Conservation (phyloP, 2,888 invertebrate genomes). For the Brachyptera putata region DNA sequence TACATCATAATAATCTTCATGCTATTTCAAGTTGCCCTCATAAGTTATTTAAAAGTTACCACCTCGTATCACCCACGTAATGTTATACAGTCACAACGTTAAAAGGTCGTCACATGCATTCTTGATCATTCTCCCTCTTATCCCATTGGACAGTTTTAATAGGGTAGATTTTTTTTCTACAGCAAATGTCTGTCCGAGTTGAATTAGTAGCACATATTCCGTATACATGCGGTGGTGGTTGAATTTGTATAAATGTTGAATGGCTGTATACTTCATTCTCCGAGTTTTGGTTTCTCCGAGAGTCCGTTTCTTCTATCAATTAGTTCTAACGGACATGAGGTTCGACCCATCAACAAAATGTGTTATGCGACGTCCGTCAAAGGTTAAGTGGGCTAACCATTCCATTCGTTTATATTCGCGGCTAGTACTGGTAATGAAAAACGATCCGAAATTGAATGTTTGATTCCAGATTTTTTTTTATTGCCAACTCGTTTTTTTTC, state of each 20-base stretch:
- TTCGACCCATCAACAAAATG: too few relatives aligned
- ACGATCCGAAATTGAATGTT: too few relatives aligned
- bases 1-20: too few relatives aligned
- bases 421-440: too few relatives aligned
- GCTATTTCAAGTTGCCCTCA: neutral
- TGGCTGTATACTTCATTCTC: too few relatives aligned
- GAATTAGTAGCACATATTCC: constrained; percentile 6
- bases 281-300: too few relatives aligned
- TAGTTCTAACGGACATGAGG: too few relatives aligned
- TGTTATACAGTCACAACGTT: constrained; percentile 5
- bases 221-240: too few relatives aligned
- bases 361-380: neutral
- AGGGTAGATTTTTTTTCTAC: neutral
- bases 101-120: constrained; percentile 4
- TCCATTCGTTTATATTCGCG: neutral
- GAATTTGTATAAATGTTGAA: constrained; percentile 9
- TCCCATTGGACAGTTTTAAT: neutral
- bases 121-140: neutral
- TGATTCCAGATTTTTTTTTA: too few relatives aligned
- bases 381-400: neutral
- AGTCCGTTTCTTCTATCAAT: too few relatives aligned
- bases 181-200: neutral
- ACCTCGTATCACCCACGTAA: neutral
- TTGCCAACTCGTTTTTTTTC: too few relatives aligned
- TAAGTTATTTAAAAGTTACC: neutral